These are phyloP conservation scores for Dunckerocampus dactyliophorus DNA, from an alignment of 2,113 vertebrate species.

Conservation along the genomic window DNA sequence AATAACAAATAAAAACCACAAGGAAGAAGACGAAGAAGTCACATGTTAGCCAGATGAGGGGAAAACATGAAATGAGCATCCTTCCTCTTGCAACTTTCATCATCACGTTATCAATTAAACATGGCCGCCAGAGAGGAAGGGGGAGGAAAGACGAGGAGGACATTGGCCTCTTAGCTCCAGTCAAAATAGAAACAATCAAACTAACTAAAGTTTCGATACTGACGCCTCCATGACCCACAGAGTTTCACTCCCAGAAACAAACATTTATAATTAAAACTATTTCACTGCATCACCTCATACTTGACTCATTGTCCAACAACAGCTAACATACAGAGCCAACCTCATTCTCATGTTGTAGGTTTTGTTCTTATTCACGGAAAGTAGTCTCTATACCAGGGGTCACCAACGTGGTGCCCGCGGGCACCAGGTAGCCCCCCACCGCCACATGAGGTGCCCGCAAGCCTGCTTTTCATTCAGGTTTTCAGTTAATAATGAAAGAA, in stretches of 20 bases:
- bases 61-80: conserved; percentile 61
- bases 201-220: conserved; percentile 38
- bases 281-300: no score
- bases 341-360: no score
- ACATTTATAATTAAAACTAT: not conserved
- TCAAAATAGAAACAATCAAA: conserved; percentile 47
- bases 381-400: no score
- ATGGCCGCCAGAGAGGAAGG: conserved; percentile 22
- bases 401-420: no score
- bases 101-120: conserved; percentile 63
- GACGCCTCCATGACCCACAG: conserved; percentile 38
- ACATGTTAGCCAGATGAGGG: conserved; percentile 34
- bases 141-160: conserved; percentile 7
- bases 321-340: not conserved
- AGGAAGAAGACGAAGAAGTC: not conserved
- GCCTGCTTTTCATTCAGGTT: no score
- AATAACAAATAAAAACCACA: not conserved
- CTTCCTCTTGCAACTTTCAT: conserved; percentile 66
- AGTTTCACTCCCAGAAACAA: not conserved
- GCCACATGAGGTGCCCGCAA: no score
- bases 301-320: no score
- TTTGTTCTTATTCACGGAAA: no score
- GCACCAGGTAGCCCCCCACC: no score
- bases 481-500: no score
- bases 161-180: conserved; percentile 34